phyloP scores from a whole-genome alignment of 2,113 vertebrate species.

The Trinectes maculatus region DNA sequence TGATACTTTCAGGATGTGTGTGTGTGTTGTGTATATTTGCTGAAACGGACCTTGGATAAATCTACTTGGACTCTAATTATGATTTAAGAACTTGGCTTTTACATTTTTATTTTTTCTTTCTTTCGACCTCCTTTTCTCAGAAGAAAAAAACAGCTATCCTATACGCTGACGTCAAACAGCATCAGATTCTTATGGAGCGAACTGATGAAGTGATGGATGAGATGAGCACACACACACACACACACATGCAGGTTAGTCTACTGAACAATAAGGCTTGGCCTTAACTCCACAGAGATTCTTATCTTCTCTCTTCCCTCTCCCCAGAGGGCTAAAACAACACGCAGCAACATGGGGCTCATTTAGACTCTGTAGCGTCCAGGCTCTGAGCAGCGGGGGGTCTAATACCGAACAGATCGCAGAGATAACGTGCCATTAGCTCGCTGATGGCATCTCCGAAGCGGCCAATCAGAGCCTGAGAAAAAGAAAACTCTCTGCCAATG shows the following conservation, averaged over 20 bases:
- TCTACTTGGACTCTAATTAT: conserved; percentile 23
- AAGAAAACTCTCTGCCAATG: conserved; percentile 33
- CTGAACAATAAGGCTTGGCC: conserved; percentile 58
- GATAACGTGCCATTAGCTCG: conserved; percentile 52
- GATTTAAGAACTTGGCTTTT: conserved; percentile 37
- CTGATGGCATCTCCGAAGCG: conserved; percentile 47
- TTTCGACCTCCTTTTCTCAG: background rate
- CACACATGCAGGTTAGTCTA: background rate
- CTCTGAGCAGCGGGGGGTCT: conserved; percentile 64
- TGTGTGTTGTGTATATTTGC: conserved; percentile 20
- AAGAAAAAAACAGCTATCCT: background rate
- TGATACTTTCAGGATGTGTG: conserved; percentile 27
- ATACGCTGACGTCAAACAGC: conserved; percentile 4
- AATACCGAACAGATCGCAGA: conserved; percentile 67
- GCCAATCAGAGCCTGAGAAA: conserved; percentile 41
- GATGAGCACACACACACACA: conserved; percentile 26
- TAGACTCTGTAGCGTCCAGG: conserved; percentile 55
- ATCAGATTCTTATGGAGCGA: conserved; percentile 18
- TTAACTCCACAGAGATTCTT: conserved; percentile 72
- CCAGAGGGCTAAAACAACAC: conserved; percentile 81
- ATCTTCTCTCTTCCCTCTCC: conserved; percentile 74
- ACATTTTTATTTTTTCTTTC: background rate
- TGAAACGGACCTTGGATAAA: conserved; percentile 3
- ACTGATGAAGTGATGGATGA: conserved; percentile 26
- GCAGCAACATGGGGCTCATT: conserved; percentile 75